Percentiles rank a stretch among this genome's conserved stretches.
Conservation (phyloP, 1,140 invertebrate genomes). For the Acromyrmex heyeri region DNA sequence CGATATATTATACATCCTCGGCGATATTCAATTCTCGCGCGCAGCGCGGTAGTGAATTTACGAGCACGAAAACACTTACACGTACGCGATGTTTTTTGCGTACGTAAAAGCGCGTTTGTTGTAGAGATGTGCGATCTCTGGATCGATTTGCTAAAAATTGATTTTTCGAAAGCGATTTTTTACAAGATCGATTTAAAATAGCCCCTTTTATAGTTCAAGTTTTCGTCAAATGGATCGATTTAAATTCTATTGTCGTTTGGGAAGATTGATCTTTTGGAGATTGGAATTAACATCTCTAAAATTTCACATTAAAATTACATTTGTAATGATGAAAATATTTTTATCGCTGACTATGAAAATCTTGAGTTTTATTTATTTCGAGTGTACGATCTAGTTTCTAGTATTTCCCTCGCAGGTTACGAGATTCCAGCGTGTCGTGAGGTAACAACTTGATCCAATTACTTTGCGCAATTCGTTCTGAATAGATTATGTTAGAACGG, state of each 20-base stretch:
- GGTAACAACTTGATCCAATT: slow-evolving; percentile 47
- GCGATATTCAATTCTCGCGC: slow-evolving; percentile 8
- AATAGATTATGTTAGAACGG: slow-evolving; percentile 20
- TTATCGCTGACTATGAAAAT: background rate
- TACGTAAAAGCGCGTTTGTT: background rate
- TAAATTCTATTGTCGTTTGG: background rate
- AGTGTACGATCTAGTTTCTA: slow-evolving; percentile 18
- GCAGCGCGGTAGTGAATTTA: background rate
- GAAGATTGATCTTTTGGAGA: too few relatives aligned
- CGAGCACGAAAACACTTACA: background rate
- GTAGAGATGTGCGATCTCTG: too few relatives aligned
- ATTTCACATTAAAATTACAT: background rate
- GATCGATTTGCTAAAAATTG: too few relatives aligned
- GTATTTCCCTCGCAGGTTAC: background rate
- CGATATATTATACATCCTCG: background rate
- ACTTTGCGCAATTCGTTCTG: slow-evolving; percentile 27
- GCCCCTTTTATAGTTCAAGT: too few relatives aligned
- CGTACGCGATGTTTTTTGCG: background rate
- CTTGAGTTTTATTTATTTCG: background rate
- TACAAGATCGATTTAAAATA: too few relatives aligned
- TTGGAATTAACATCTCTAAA: background rate
- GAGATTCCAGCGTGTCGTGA: slow-evolving; percentile 20
- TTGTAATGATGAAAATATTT: background rate
- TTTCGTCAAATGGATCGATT: background rate
- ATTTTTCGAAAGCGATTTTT: too few relatives aligned